Percentiles rank a stretch among this genome's conserved stretches.
These are phyloP conservation scores for Notechis scutatus DNA, from an alignment of 2,113 vertebrate genomes.

Conservation along the genomic window DNA sequence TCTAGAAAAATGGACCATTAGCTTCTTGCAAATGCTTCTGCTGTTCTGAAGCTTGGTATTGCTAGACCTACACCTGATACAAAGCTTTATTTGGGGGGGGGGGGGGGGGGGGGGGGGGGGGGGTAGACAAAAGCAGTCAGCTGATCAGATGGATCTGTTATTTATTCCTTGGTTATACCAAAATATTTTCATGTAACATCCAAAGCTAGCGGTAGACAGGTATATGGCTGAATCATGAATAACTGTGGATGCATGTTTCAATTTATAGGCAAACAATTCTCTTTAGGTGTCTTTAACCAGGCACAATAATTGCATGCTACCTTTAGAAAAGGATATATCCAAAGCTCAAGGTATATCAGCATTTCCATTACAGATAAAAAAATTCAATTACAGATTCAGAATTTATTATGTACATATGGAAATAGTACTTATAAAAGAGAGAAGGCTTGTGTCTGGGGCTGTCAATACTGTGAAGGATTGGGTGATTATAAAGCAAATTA, in stretches of 20 bases:
- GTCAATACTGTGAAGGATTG: constrained; percentile 88
- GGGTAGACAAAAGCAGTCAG: background rate
- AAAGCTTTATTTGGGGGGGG: background rate
- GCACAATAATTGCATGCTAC: constrained; percentile 53
- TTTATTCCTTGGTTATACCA: background rate
- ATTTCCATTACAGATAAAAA: constrained; percentile 66
- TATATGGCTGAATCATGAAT: background rate
- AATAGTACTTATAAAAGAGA: constrained; percentile 86
- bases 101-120: background rate
- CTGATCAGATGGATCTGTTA: background rate
- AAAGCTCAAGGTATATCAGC: constrained; percentile 69
- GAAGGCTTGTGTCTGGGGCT: constrained; percentile 80
- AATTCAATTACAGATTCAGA: constrained; percentile 79
- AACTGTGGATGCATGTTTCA: background rate
- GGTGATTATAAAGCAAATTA: constrained; percentile 90
- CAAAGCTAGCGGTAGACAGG: background rate
- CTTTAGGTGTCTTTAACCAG: background rate
- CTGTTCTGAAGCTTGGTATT: constrained; percentile 31
- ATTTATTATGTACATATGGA: constrained; percentile 84
- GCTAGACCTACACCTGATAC: constrained; percentile 28
- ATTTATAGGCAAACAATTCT: background rate
- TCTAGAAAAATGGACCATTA: background rate
- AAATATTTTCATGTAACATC: background rate
- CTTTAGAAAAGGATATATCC: constrained; percentile 63
- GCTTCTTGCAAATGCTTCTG: background rate